Evolutionary conservation across 2,888 invertebrate genomes (phyloP).

Genomic region (Leucozona laternaria): DNA sequence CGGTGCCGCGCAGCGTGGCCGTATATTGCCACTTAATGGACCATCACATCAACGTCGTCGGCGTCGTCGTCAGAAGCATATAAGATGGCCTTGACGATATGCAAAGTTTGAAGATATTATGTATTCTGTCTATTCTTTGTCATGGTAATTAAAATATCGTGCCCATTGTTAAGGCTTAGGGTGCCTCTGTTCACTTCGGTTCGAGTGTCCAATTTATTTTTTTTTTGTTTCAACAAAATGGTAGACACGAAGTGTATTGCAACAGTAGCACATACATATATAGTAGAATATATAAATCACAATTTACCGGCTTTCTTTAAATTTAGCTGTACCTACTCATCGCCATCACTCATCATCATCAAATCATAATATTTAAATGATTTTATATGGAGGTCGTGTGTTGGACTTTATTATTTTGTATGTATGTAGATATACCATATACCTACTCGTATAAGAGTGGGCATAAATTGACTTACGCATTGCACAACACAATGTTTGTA

Average conservation of each 20-base stretch:
- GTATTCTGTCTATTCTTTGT: slow-evolving; percentile 54
- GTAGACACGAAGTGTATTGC: slow-evolving; percentile 9
- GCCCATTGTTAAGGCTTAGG: slow-evolving; percentile 36
- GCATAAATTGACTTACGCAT: slow-evolving; percentile 51
- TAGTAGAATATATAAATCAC: background rate
- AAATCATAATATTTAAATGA: slow-evolving; percentile 2
- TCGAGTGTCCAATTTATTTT: slow-evolving; percentile 47
- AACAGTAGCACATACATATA: slow-evolving; percentile 22
- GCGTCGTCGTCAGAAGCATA: slow-evolving; percentile 6
- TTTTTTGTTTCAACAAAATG: slow-evolving; percentile 37
- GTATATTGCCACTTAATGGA: slow-evolving; percentile 33
- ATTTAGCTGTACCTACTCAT: background rate
- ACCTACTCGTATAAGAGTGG: background rate
- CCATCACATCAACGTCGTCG: slow-evolving; percentile 15
- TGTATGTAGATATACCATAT: background rate
- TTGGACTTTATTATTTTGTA: slow-evolving; percentile 22
- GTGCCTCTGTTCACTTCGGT: slow-evolving; percentile 28
- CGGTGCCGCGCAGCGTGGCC: background rate
- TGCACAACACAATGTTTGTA: slow-evolving; percentile 17
- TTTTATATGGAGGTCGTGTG: slow-evolving; percentile 34
- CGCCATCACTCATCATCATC: slow-evolving; percentile 33
- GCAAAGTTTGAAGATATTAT: slow-evolving; percentile 37
- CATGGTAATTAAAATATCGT: slow-evolving; percentile 64
- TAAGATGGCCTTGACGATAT: slow-evolving; percentile 58
- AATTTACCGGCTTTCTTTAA: slow-evolving; percentile 22